A percentile compares a stretch with the other conserved stretches of the same genome.
Evolutionary conservation across 1,140 invertebrate species (phyloP).

Genomic region (Hycleus cichorii): DNA sequence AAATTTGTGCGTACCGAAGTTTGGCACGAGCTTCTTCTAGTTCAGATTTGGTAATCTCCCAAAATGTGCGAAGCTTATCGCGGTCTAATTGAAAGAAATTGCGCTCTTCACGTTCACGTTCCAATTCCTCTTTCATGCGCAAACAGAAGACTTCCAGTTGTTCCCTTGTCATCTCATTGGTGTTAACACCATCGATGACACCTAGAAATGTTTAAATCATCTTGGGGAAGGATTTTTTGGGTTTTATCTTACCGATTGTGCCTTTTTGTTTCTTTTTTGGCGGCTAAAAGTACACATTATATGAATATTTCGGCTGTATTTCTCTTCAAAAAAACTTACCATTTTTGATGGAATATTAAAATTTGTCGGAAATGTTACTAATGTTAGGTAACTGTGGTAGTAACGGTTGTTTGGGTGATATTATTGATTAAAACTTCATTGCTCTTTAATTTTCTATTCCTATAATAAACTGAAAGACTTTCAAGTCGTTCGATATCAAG

Average conservation of each 20-base stretch:
- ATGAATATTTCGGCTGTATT: background rate
- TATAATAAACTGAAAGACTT: too few species aligned
- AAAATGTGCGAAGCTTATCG: slow-evolving; percentile 89
- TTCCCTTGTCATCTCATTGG: slow-evolving; percentile 87
- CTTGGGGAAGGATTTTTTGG: too few species aligned
- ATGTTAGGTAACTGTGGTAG: too few species aligned
- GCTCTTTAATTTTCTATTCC: too few species aligned
- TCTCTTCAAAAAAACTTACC: too few species aligned
- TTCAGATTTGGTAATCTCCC: slow-evolving; percentile 84
- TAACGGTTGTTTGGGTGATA: too few species aligned
- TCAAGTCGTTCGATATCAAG: too few species aligned
- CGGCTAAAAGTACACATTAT: slow-evolving; percentile 20
- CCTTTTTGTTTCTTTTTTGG: slow-evolving; percentile 29
- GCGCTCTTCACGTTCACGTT: slow-evolving; percentile 87
- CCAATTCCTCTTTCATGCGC: slow-evolving; percentile 84
- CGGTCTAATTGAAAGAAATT: slow-evolving; percentile 94
- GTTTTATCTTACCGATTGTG: slow-evolving; percentile 17
- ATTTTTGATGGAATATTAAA: too few species aligned
- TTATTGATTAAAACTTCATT: too few species aligned
- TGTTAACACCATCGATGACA: slow-evolving; percentile 86
- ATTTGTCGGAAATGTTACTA: too few species aligned
- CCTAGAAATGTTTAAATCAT: background rate
- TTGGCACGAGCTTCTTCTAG: slow-evolving; percentile 71
- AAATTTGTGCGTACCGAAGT: slow-evolving; percentile 40
- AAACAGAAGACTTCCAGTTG: slow-evolving; percentile 84